A percentile compares a stretch with the other conserved stretches of the same genome.
phyloP scores from a whole-genome alignment of 2,888 invertebrate genomes.

The Drosophila meridiana region DNA sequence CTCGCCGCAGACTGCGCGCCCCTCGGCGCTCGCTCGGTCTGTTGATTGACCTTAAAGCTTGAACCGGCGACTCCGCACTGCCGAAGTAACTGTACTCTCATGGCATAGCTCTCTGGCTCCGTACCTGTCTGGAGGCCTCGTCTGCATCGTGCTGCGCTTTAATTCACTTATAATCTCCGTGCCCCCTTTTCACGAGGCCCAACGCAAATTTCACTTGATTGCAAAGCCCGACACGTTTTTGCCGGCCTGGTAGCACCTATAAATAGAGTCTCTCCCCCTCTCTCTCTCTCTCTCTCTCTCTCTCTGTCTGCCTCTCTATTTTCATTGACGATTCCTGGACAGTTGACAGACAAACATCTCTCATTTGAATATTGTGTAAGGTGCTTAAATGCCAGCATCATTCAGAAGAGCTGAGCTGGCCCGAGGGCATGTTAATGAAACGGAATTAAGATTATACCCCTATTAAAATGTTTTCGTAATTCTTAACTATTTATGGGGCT shows the following conservation, averaged over 20 bases:
- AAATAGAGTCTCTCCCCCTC: neutral
- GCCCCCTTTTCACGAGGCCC: slow-evolving; percentile 41
- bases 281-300: no score
- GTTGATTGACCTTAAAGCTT: slow-evolving; percentile 74
- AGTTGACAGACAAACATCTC: neutral
- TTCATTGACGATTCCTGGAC: neutral
- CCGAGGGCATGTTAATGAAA: slow-evolving; percentile 3
- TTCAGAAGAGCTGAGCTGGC: neutral
- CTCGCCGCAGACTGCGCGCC: slow-evolving; percentile 18
- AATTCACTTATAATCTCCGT: slow-evolving; percentile 69
- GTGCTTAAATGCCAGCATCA: slow-evolving; percentile 5
- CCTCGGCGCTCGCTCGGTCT: slow-evolving; percentile 12
- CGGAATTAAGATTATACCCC: slow-evolving; percentile 20
- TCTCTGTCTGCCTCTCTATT: neutral
- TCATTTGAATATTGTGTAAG: neutral
- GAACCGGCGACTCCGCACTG: slow-evolving; percentile 52
- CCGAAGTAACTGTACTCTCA: slow-evolving; percentile 60
- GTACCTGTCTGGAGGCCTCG: slow-evolving; percentile 24
- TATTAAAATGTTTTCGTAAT: slow-evolving; percentile 28
- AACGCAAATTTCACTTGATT: slow-evolving; percentile 72
- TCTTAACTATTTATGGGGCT: slow-evolving; percentile 13
- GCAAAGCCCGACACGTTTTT: slow-evolving; percentile 34
- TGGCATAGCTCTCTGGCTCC: slow-evolving; percentile 22
- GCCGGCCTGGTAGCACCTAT: slow-evolving; percentile 19
- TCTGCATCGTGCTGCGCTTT: slow-evolving; percentile 47